Conservation (phyloP, 1,140 invertebrate species). For the Papilio xuthus region DNA sequence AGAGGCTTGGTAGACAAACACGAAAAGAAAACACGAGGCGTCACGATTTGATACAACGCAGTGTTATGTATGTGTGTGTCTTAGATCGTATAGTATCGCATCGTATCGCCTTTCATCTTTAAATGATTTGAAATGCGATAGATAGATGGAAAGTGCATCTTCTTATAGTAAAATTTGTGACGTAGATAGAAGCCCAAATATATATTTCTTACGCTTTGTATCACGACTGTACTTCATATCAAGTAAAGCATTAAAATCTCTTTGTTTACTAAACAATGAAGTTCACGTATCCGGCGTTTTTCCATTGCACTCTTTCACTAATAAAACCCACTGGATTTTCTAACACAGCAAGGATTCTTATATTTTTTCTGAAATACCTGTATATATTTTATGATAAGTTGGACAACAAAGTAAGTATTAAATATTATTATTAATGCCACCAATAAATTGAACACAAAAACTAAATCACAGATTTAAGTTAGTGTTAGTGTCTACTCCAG, state of each 20-base stretch:
- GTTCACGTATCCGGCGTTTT: slow-evolving; percentile 33
- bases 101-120: no score
- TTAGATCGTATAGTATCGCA: no score
- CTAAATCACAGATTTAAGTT: no score
- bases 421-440: background rate
- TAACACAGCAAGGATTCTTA: background rate
- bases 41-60: no score
- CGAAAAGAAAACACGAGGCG: no score
- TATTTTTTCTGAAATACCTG: background rate
- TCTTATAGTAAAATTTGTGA: background rate
- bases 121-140: no score
- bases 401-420: background rate
- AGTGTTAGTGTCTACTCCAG: no score
- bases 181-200: background rate
- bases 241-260: slow-evolving; percentile 22
- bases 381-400: background rate
- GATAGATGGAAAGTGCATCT: background rate
- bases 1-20: no score
- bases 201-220: background rate
- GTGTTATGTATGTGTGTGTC: no score
- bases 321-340: background rate
- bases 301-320: slow-evolving; percentile 1
- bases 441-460: no score
- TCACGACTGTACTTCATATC: slow-evolving; percentile 32
- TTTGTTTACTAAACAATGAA: slow-evolving; percentile 31